A percentile compares a stretch with the other conserved stretches of the same genome.
These are phyloP conservation scores for Patella pellucida DNA, from an alignment of 2,888 invertebrate genomes.

Conservation along the genomic window DNA sequence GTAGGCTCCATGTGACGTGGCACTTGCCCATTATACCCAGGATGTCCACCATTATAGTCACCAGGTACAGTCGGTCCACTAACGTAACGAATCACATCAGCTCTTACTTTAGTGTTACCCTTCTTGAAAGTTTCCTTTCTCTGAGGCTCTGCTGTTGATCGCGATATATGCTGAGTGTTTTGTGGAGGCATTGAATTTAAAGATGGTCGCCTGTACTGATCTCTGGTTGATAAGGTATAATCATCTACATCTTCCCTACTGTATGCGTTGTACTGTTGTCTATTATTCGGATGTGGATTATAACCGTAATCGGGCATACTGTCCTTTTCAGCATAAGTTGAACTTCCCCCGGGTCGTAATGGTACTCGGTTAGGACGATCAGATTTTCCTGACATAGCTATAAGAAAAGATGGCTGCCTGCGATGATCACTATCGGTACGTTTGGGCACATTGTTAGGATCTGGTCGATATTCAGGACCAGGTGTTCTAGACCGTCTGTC, in stretches of 20 bases:
- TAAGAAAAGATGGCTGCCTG: constrained; percentile 65
- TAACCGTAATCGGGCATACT: constrained; percentile 39
- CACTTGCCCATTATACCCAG: neutral
- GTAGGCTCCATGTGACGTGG: constrained; percentile 15
- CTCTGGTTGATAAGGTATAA: constrained; percentile 60
- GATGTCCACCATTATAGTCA: neutral
- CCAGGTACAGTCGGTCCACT: constrained; percentile 30
- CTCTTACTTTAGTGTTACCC: constrained; percentile 48
- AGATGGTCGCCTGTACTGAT: constrained; percentile 58
- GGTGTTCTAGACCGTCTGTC: constrained; percentile 81
- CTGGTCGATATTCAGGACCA: constrained; percentile 76
- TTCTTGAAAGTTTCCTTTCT: constrained; percentile 61
- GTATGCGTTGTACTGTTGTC: constrained; percentile 4
- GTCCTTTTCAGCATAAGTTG: constrained; percentile 20
- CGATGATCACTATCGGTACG: constrained; percentile 45
- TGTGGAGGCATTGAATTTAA: constrained; percentile 40
- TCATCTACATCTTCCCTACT: constrained; percentile 45
- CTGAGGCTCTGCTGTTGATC: constrained; percentile 45
- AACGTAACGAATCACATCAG: constrained; percentile 61
- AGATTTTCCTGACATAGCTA: constrained; percentile 56
- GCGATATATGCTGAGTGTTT: constrained; percentile 34
- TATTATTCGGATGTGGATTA: constrained; percentile 12
- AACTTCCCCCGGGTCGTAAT: constrained; percentile 12
- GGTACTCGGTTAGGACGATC: constrained; percentile 24
- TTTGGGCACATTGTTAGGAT: constrained; percentile 30